Evolutionary conservation across 1,140 invertebrate species (phyloP).

Genomic region (Brachionus koreanus): DNA sequence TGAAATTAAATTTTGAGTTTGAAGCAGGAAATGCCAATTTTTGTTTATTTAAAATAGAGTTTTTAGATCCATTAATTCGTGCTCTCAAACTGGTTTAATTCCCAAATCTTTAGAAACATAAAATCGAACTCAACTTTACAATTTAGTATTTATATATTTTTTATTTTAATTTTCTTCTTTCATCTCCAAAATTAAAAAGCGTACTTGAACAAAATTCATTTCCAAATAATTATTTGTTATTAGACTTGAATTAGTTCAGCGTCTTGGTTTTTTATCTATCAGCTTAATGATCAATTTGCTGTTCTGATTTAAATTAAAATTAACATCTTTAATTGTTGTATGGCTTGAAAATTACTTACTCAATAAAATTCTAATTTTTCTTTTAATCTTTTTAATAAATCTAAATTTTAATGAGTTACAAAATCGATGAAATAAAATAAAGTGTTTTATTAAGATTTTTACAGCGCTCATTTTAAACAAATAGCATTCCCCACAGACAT

Average conservation of each 20-base stretch:
- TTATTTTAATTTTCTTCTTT: neutral
- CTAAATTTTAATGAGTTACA: too few species aligned
- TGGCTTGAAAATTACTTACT: neutral
- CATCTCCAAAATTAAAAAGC: neutral
- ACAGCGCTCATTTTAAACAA: too few species aligned
- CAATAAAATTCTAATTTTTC: neutral
- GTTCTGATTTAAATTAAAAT: neutral
- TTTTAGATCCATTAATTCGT: neutral
- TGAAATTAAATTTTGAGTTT: too few species aligned
- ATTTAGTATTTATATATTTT: neutral
- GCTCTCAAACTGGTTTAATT: neutral
- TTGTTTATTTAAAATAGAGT: too few species aligned
- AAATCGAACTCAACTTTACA: neutral
- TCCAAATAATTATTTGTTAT: too few species aligned
- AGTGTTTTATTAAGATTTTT: too few species aligned
- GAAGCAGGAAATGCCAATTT: too few species aligned
- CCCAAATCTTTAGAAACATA: neutral
- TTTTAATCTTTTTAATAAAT: neutral
- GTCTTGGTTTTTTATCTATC: neutral
- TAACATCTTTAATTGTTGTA: neutral
- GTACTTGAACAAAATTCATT: neutral
- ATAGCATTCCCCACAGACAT: too few species aligned
- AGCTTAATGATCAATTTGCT: neutral
- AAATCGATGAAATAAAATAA: too few species aligned
- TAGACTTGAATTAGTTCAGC: neutral